phyloP scores from a whole-genome alignment of 2,113 vertebrate species.

The Macquaria ambigua region DNA sequence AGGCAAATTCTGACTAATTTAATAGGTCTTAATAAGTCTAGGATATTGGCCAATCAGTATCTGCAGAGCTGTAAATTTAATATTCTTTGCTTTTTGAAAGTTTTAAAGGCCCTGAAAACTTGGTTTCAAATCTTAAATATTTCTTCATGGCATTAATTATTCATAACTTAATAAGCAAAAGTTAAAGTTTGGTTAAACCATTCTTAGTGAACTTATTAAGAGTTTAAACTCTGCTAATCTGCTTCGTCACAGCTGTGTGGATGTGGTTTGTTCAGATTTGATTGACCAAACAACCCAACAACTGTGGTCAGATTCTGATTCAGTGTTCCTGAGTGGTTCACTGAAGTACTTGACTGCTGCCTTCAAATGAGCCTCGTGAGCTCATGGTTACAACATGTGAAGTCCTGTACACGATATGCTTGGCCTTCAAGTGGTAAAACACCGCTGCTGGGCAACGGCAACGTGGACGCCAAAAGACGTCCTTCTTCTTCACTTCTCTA shows the following conservation, averaged over 20 bases:
- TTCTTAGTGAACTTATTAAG: not conserved
- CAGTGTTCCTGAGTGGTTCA: not conserved
- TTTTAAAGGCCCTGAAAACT: not conserved
- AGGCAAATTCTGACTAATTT: not conserved
- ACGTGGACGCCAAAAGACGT: too few relatives aligned
- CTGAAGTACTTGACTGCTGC: not conserved
- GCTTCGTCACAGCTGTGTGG: not conserved
- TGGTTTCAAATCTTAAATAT: not conserved
- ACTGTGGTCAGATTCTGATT: not conserved
- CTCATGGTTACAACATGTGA: too few relatives aligned
- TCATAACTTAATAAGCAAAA: not conserved
- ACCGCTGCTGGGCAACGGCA: too few relatives aligned
- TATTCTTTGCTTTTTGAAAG: not conserved
- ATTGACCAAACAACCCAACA: not conserved
- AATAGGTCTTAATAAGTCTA: not conserved
- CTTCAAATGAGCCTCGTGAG: too few relatives aligned
- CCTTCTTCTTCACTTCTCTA: too few relatives aligned
- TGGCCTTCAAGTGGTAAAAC: too few relatives aligned
- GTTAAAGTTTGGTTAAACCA: not conserved
- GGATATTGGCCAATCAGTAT: not conserved
- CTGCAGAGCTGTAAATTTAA: not conserved
- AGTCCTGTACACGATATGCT: too few relatives aligned
- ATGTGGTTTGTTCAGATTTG: not conserved
- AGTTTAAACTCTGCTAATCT: not conserved
- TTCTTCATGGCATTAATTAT: not conserved